A percentile compares a stretch with the other conserved stretches of the same genome.
These are phyloP conservation scores for Zootermopsis nevadensis DNA, from an alignment of 2,888 invertebrate genomes.

Conservation along the genomic window DNA sequence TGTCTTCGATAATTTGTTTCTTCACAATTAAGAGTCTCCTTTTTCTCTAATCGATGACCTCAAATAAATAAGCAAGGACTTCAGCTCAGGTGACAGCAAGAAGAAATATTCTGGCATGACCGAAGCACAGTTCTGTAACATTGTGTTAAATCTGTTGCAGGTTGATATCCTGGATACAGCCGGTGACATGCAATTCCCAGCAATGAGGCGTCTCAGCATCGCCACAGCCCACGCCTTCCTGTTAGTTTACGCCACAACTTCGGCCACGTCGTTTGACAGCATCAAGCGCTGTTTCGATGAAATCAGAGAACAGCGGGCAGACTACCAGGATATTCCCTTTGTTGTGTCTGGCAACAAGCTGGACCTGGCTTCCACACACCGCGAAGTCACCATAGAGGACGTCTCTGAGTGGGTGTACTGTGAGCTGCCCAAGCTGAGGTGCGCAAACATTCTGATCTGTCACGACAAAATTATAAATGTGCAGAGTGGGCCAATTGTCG, in stretches of 20 bases:
- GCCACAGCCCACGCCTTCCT: conserved; percentile 90
- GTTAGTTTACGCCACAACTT: conserved; percentile 84
- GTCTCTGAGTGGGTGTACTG: conserved; percentile 85
- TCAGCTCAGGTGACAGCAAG: too few species aligned
- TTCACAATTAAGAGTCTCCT: too few species aligned
- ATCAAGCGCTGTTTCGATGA: conserved; percentile 83
- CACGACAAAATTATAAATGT: too few species aligned
- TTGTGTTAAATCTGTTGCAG: conserved; percentile 56
- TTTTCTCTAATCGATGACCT: too few species aligned
- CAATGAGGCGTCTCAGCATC: conserved; percentile 88
- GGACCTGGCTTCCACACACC: conserved; percentile 77
- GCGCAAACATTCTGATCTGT: too few species aligned
- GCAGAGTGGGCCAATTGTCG: too few species aligned
- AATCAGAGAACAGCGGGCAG: conserved; percentile 82
- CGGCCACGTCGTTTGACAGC: conserved; percentile 77
- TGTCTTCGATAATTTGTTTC: too few species aligned
- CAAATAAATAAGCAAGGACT: too few species aligned
- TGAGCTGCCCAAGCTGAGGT: conserved; percentile 78
- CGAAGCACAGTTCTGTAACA: too few species aligned
- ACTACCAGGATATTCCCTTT: conserved; percentile 84
- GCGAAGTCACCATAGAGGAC: conserved; percentile 81
- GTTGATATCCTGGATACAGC: conserved; percentile 85
- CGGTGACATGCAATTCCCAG: conserved; percentile 90
- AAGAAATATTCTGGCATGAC: too few species aligned
- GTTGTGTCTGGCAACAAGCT: conserved; percentile 89